These are phyloP conservation scores for Drosophila malerkotliana DNA, from an alignment of 1,140 invertebrate genomes.

Conservation along the genomic window DNA sequence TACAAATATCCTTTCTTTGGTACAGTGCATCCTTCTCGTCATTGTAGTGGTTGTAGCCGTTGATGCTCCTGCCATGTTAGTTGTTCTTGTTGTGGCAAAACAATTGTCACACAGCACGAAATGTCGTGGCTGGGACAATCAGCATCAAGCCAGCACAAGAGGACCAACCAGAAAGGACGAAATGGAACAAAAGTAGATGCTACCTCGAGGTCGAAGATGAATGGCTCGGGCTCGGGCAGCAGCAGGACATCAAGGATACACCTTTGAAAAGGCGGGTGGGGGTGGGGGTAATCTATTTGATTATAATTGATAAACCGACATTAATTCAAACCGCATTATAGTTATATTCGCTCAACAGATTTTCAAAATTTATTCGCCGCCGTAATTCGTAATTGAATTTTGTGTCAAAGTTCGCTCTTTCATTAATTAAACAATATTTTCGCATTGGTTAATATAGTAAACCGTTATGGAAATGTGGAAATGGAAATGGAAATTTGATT, in stretches of 20 bases:
- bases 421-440: conserved; percentile 49
- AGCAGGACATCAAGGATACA: conserved; percentile 8
- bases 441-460: conserved; percentile 25
- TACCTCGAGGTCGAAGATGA: conserved; percentile 68
- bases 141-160: conserved; percentile 50
- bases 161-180: conserved; percentile 7
- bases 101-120: conserved; percentile 71
- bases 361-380: conserved; percentile 9
- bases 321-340: background rate
- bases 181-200: conserved; percentile 58
- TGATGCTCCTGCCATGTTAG: conserved; percentile 15
- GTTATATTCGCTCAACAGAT: conserved; percentile 9
- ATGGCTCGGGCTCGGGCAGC: conserved; percentile 29
- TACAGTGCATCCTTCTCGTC: conserved; percentile 22
- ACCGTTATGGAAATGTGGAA: conserved; percentile 12
- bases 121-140: conserved; percentile 67
- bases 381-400: conserved; percentile 28
- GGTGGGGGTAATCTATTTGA: background rate
- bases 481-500: conserved; percentile 51
- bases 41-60: conserved; percentile 40
- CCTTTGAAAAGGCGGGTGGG: background rate
- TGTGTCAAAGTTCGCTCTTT: conserved; percentile 1
- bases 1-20: background rate
- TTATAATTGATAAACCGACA: background rate
- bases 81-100: conserved; percentile 41